Evolutionary conservation across 2,888 invertebrate genomes (phyloP).

Genomic region (Apodemia hepburni): DNA sequence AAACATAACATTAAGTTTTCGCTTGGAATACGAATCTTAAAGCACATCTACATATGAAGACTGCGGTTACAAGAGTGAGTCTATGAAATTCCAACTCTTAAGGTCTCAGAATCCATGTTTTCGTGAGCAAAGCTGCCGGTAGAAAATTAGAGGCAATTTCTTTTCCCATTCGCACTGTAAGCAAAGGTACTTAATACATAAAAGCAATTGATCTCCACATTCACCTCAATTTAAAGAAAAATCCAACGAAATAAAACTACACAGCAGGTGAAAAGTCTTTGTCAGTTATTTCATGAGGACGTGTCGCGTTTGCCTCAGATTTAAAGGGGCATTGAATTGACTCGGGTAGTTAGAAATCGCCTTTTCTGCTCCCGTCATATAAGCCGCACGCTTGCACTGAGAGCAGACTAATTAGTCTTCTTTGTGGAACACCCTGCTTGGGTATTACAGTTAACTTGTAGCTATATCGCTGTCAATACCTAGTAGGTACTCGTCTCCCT

Average conservation of each 20-base stretch:
- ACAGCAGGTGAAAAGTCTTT: constrained; percentile 6
- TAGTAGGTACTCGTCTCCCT: constrained; percentile 16
- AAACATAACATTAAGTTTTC: no score
- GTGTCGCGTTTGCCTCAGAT: constrained; percentile 8
- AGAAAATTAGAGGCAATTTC: background rate
- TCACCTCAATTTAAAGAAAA: background rate
- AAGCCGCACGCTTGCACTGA: constrained; percentile 18
- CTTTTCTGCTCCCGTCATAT: constrained; percentile 39
- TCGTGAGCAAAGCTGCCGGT: no score
- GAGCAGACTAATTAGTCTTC: constrained; percentile 48
- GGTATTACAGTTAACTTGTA: constrained; percentile 31
- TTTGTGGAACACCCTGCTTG: constrained; percentile 40
- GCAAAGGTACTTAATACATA: background rate
- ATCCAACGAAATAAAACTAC: background rate
- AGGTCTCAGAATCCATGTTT: background rate
- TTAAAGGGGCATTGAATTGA: constrained; percentile 37
- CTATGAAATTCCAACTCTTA: no score
- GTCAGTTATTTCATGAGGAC: constrained; percentile 3
- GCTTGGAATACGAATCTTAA: no score
- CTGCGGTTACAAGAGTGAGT: no score
- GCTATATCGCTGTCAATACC: constrained; percentile 28
- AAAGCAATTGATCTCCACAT: background rate
- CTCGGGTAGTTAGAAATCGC: constrained; percentile 43
- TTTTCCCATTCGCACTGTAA: background rate
- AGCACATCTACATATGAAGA: no score